Conservation (phyloP, 1,140 invertebrate genomes). For the Chymomyza costata region DNA sequence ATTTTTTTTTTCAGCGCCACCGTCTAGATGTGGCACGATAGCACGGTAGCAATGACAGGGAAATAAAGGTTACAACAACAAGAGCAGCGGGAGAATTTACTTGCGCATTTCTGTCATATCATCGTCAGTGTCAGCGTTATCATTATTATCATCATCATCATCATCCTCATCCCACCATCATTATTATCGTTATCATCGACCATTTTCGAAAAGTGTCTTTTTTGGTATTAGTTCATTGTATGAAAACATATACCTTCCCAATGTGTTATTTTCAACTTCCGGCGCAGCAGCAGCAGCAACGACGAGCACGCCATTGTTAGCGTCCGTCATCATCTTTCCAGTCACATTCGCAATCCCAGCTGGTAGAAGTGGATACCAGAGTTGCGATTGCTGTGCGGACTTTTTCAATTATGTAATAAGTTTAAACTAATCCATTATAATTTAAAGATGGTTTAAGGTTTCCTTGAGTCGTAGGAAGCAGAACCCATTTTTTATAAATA, state of each 20-base stretch:
- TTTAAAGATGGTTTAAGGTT: too few relatives aligned
- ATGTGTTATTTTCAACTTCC: constrained; percentile 52
- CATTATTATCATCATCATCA: too few relatives aligned
- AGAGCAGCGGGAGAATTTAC: constrained; percentile 40
- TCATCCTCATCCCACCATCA: too few relatives aligned
- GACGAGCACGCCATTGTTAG: neutral
- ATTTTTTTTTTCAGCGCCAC: constrained; percentile 43
- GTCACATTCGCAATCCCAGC: constrained; percentile 20
- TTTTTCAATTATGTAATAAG: too few relatives aligned
- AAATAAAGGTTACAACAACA: neutral
- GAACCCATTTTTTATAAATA: too few relatives aligned
- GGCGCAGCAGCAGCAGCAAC: constrained; percentile 12
- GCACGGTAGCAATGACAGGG: constrained; percentile 38
- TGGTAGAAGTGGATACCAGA: too few relatives aligned
- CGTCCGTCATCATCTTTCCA: neutral
- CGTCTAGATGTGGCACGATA: constrained; percentile 48
- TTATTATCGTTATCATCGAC: constrained; percentile 45
- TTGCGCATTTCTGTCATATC: constrained; percentile 65
- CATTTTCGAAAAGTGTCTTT: constrained; percentile 53
- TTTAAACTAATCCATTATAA: too few relatives aligned
- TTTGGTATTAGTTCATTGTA: constrained; percentile 51
- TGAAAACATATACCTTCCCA: constrained; percentile 44
- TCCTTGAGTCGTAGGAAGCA: too few relatives aligned
- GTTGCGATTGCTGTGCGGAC: too few relatives aligned
- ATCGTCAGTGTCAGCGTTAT: constrained; percentile 38